A percentile compares a stretch with the other conserved stretches of the same genome.
Evolutionary conservation across 2,113 vertebrate species (phyloP).

Genomic region (Verasper variegatus): DNA sequence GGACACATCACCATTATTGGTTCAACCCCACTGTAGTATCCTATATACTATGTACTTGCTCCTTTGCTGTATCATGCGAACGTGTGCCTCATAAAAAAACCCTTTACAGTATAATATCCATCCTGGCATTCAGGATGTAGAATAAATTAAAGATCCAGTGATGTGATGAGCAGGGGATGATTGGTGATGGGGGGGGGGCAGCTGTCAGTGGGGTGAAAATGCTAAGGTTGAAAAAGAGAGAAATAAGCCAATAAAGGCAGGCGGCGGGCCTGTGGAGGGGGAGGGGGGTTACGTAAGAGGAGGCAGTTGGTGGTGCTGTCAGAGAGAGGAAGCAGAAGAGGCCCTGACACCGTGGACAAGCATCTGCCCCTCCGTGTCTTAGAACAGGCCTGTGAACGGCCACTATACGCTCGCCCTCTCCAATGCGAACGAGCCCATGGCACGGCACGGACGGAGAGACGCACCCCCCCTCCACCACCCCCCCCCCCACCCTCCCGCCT

Average conservation of each 20-base stretch:
- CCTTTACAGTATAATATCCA: neutral
- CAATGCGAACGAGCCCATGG: neutral
- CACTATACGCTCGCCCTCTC: conserved; percentile 10
- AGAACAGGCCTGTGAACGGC: conserved; percentile 43
- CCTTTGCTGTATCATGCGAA: conserved; percentile 25
- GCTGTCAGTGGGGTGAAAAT: conserved; percentile 65
- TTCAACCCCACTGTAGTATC: conserved; percentile 10
- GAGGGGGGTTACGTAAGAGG: conserved; percentile 83
- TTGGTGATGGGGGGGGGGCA: neutral
- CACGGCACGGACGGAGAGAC: conserved; percentile 36
- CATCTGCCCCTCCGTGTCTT: conserved; percentile 71
- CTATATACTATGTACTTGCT: conserved; percentile 11
- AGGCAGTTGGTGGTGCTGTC: conserved; percentile 78
- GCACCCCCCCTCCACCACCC: conserved; percentile 30
- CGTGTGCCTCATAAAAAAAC: neutral
- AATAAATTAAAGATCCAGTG: conserved; percentile 12
- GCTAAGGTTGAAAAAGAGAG: conserved; percentile 72
- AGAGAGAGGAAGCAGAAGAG: conserved; percentile 65
- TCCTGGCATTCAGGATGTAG: neutral
- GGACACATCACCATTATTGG: neutral
- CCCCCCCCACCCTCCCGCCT: conserved; percentile 29
- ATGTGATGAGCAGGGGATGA: conserved; percentile 27
- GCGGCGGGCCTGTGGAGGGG: conserved; percentile 55
- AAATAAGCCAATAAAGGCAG: conserved; percentile 81
- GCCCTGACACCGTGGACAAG: conserved; percentile 72